These are phyloP conservation scores for Daktulosphaira vitifoliae DNA, from an alignment of 1,140 invertebrate genomes.

Conservation along the genomic window DNA sequence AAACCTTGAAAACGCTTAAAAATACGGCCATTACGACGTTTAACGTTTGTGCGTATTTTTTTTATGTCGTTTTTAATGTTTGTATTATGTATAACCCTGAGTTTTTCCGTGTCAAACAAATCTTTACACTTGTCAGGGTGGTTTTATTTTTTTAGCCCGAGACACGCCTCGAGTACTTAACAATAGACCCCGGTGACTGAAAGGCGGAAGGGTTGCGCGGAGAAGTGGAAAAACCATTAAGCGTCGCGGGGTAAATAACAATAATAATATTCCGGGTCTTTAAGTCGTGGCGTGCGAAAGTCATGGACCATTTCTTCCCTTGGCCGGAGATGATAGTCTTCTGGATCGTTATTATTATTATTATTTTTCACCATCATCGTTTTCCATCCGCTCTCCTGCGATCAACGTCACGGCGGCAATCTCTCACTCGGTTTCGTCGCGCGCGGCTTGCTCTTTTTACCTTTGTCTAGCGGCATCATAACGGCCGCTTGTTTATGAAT, in stretches of 20 bases:
- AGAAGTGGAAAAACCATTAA: constrained; percentile 30
- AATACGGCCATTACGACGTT: too few relatives aligned
- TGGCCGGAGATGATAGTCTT: constrained; percentile 8
- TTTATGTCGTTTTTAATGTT: too few relatives aligned
- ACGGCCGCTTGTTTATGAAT: constrained; percentile 7
- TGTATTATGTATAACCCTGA: too few relatives aligned
- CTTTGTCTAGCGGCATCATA: constrained; percentile 13
- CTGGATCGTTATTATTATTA: constrained; percentile 20
- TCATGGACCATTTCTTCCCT: constrained; percentile 29
- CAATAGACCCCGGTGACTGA: constrained; percentile 5
- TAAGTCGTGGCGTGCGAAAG: constrained; percentile 13
- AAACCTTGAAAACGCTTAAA: too few relatives aligned
- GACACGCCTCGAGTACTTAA: constrained; percentile 33
- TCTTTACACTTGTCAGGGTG: constrained; percentile 31
- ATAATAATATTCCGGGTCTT: constrained; percentile 32
- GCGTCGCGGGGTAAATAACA: constrained; percentile 29
- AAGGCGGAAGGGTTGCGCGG: background rate
- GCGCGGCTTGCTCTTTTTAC: constrained; percentile 20
- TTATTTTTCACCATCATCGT: constrained; percentile 21
- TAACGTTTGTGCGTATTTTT: too few relatives aligned
- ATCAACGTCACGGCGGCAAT: background rate
- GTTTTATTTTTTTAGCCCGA: constrained; percentile 3
- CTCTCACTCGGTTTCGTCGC: background rate
- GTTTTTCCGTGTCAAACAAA: constrained; percentile 26
- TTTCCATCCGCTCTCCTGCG: too few relatives aligned